phyloP scores from a whole-genome alignment of 2,888 invertebrate genomes.

The Mimas tiliae region DNA sequence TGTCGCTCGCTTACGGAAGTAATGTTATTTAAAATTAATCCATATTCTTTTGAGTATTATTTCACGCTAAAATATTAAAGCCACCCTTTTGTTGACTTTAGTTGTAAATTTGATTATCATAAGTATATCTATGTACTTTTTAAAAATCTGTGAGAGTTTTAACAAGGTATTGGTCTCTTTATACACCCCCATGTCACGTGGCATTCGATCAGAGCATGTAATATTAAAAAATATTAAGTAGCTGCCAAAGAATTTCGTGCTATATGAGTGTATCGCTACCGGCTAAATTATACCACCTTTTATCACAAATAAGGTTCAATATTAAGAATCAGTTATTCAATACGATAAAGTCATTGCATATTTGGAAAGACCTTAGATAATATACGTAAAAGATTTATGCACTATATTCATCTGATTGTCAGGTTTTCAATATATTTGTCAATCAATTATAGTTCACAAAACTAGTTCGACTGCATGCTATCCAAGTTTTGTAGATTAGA shows the following conservation, averaged over 20 bases:
- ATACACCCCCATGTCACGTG: neutral
- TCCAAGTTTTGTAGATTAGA: constrained; percentile 39
- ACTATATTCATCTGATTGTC: neutral
- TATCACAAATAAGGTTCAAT: constrained; percentile 35
- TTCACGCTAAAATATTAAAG: no score
- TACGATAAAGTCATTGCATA: constrained; percentile 12
- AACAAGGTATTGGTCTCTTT: neutral
- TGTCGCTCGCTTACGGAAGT: neutral
- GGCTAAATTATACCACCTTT: constrained; percentile 35
- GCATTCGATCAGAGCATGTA: neutral
- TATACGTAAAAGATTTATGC: neutral
- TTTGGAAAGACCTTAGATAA: neutral
- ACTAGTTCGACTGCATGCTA: neutral
- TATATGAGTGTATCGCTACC: constrained; percentile 32
- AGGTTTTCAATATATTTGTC: neutral
- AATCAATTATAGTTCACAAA: neutral
- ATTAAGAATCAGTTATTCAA: constrained; percentile 30
- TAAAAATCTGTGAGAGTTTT: neutral
- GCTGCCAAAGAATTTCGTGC: constrained; percentile 33
- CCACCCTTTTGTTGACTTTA: no score
- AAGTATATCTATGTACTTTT: no score
- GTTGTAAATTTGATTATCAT: no score
- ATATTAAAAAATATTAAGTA: constrained; percentile 31
- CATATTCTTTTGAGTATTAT: neutral
- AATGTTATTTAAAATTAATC: neutral